Evolutionary conservation across 2,797 vertebrate genomes (phyloP), one percentile per base, ranked within the genome.

Genomic region (Hoplostethus atlanticus): DNA sequence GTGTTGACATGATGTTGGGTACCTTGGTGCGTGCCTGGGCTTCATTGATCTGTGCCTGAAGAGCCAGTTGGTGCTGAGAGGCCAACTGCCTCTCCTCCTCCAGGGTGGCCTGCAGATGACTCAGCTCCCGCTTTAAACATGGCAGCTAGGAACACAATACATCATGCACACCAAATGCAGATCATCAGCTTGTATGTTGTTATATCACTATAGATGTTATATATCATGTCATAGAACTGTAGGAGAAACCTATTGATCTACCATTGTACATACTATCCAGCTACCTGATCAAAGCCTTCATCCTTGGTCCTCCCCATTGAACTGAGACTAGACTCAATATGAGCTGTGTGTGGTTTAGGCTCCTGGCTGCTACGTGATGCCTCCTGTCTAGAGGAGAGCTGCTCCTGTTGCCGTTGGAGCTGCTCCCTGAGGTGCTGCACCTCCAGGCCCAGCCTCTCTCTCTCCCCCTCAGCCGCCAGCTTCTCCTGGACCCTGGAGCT

Each of bases 271-370:
- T 52, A 10, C 17, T 72, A 48, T 71, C 31, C 44, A 56, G 1
- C 77, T 94, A 96, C 97, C 96, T 96, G 92, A 78, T 91, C 74
- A 7, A 83, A 3, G 9, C 67, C 85, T n/a, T 92, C 93, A 4
- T 93, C 82, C 67, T 87, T 85, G 53, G 64, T 59, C 89, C 70
- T 90, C 84, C 54, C 73, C 68, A 38, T 66, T 69, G 68, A 74
- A 73, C 63, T 76, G 62, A 75, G 68, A 58, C 84, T 83, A 44
- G 86, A 51, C 64, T 87, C 81, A 21, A 2, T 9, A 1, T 51
- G 58, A 73, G 62, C 52, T 21, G 64, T 51, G 38, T 55, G 68
- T 1, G 57, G 44, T 28, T 87, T 81, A 31, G 73, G 31, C 31
- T 63, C 69, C 64, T 77, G 65, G 71, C 76, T 78, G 60, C 61